These are phyloP conservation scores for Nomada goodeniana DNA, from an alignment of 2,888 invertebrate genomes.

Conservation along the genomic window DNA sequence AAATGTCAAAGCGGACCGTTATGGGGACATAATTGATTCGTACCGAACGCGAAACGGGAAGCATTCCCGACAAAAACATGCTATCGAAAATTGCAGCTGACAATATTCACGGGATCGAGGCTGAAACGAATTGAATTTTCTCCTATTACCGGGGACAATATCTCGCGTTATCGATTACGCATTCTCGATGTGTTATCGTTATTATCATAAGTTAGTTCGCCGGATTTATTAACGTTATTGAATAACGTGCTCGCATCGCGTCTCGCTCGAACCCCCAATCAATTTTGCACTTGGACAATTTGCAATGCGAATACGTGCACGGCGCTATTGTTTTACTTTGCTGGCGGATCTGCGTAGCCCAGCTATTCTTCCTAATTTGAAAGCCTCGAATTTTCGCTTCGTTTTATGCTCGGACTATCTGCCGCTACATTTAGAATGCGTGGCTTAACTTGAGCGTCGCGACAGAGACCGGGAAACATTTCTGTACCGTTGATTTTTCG, in stretches of 20 bases:
- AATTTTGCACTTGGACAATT: constrained; percentile 17
- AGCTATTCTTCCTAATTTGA: constrained; percentile 1
- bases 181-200: constrained; percentile 43
- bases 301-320: constrained; percentile 1
- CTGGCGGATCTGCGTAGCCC: background rate
- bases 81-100: constrained; percentile 35
- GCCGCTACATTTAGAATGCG: too few relatives aligned
- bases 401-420: too few relatives aligned
- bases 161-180: constrained; percentile 49
- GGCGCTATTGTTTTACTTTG: background rate
- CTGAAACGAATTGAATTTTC: constrained; percentile 51
- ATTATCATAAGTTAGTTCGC: constrained; percentile 47
- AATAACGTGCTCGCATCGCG: constrained; percentile 17
- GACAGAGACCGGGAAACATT: too few relatives aligned
- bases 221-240: constrained; percentile 45
- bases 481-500: too few relatives aligned
- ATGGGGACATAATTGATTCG: constrained; percentile 29
- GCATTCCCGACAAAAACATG: constrained; percentile 25
- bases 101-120: constrained; percentile 32
- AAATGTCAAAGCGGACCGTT: background rate
- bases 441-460: too few relatives aligned
- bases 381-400: background rate
- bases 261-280: background rate
- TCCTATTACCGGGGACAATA: constrained; percentile 45
- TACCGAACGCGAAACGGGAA: constrained; percentile 9